Evolutionary conservation across 2,888 invertebrate species (phyloP).

Genomic region (Drosophila birchii): DNA sequence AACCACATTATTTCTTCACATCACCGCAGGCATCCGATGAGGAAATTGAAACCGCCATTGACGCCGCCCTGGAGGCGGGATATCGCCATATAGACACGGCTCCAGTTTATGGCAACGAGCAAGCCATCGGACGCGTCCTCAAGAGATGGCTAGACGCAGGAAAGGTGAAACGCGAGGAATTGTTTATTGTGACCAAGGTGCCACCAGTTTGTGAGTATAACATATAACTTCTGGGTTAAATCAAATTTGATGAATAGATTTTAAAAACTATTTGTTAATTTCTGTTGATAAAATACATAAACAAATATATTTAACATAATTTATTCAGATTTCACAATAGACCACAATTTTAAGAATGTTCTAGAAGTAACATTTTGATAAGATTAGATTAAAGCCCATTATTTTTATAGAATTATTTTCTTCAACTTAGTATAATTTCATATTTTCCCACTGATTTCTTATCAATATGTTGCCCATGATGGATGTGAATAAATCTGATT

Average conservation of each 20-base stretch:
- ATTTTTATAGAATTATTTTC: neutral
- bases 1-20: constrained; percentile 47
- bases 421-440: neutral
- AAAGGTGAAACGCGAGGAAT: constrained; percentile 89
- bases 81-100: constrained; percentile 94
- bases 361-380: neutral
- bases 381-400: neutral
- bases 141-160: constrained; percentile 89
- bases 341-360: neutral
- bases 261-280: too few relatives aligned
- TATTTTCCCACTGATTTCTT: neutral
- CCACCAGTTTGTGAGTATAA: constrained; percentile 86
- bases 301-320: neutral
- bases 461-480: neutral
- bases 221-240: too few relatives aligned
- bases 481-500: neutral
- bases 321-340: neutral
- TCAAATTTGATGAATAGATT: too few relatives aligned
- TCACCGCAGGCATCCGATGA: constrained; percentile 87
- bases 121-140: constrained; percentile 90
- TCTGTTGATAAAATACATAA: neutral
- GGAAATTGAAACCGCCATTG: constrained; percentile 89
- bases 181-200: constrained; percentile 94
- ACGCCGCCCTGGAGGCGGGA: constrained; percentile 89
- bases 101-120: constrained; percentile 91